Evolutionary conservation across 2,797 vertebrate genomes (phyloP).

Genomic region (Macrochelys suwanniensis): DNA sequence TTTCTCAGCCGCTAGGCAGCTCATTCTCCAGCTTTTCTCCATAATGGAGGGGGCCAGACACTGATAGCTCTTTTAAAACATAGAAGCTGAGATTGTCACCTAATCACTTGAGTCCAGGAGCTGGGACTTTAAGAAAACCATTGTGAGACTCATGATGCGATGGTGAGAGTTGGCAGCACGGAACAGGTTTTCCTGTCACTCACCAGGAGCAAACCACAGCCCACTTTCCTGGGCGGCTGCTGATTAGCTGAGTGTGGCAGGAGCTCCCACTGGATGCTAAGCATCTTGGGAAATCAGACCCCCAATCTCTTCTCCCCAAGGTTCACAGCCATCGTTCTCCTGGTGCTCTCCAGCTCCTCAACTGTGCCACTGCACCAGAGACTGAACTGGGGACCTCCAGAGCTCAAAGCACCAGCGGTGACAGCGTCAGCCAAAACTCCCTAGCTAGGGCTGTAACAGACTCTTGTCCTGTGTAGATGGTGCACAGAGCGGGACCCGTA

Average conservation of each 20-base stretch:
- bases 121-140: not conserved
- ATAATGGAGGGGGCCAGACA: not conserved
- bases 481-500: not conserved
- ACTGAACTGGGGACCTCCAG: not conserved
- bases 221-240: not conserved
- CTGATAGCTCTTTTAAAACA: not conserved
- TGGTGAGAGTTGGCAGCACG: not conserved
- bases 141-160: not conserved
- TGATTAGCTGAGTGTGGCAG: not conserved
- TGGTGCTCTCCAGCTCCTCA: not conserved
- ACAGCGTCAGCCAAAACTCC: too few relatives aligned
- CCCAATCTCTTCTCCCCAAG: not conserved
- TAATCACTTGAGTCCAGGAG: not conserved
- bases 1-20: not conserved
- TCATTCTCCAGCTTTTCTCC: not conserved
- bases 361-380: too few relatives aligned
- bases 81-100: not conserved
- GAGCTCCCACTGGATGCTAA: not conserved
- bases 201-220: too few relatives aligned
- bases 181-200: not conserved
- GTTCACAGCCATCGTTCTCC: not conserved
- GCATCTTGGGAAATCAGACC: not conserved
- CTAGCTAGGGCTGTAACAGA: not conserved
- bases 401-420: not conserved
- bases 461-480: not conserved